These are phyloP conservation scores for Chaetura pelagica DNA, from an alignment of 2,113 vertebrate genomes.

Conservation along the genomic window DNA sequence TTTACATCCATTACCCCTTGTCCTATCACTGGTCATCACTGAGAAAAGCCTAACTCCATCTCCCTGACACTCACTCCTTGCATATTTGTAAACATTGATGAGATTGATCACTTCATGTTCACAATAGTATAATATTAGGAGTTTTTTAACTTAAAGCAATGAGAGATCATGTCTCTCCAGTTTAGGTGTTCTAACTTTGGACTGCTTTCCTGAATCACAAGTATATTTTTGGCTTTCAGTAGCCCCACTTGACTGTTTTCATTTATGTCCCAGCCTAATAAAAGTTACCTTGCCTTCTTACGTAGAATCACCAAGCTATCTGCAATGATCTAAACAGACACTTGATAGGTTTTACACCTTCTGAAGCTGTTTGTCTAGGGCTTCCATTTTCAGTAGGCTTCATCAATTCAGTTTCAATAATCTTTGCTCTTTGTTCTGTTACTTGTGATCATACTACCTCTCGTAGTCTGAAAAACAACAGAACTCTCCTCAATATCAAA, in stretches of 20 bases:
- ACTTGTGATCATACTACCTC: not conserved
- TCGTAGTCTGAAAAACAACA: not conserved
- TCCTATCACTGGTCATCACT: too few relatives aligned
- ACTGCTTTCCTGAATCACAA: not conserved
- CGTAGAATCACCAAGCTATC: not conserved
- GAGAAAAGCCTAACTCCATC: too few relatives aligned
- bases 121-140: not conserved
- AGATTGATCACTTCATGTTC: not conserved
- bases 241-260: not conserved
- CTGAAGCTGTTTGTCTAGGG: not conserved
- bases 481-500: not conserved
- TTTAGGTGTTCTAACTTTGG: not conserved
- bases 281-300: not conserved
- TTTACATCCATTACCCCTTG: too few relatives aligned
- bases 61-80: too few relatives aligned
- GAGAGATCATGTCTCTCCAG: not conserved
- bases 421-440: not conserved
- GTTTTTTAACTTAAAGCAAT: not conserved
- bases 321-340: not conserved
- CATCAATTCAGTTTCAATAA: not conserved
- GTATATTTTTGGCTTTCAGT: not conserved
- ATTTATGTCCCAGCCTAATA: not conserved
- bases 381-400: not conserved
- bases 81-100: too few relatives aligned
- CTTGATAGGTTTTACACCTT: not conserved